Evolutionary conservation across 2,797 vertebrate genomes (phyloP).

Genomic region (Sorex maritimensis): DNA sequence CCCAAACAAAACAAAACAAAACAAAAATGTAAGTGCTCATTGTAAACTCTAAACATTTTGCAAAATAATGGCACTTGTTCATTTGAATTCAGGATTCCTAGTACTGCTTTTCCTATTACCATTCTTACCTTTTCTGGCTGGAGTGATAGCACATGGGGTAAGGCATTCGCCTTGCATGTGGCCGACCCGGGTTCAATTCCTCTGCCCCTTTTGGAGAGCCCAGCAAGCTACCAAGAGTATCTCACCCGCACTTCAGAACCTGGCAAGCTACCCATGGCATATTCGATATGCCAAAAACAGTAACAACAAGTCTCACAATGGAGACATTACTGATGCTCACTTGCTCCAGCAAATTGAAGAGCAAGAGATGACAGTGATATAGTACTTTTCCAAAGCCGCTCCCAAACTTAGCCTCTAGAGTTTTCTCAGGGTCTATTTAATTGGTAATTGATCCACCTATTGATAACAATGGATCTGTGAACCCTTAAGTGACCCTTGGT

Average conservation of each 20-base stretch:
- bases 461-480: slow-evolving; percentile 44
- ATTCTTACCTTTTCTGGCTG: neutral
- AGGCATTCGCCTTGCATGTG: too few species aligned
- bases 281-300: too few species aligned
- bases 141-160: too few species aligned
- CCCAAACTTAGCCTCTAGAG: neutral
- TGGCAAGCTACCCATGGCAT: too few species aligned
- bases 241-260: too few species aligned
- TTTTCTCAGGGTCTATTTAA: slow-evolving; percentile 5
- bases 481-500: slow-evolving; percentile 19
- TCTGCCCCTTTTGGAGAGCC: too few species aligned
- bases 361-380: too few species aligned
- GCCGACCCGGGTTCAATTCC: too few species aligned
- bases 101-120: neutral
- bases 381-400: neutral
- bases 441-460: neutral
- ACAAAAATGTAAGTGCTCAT: neutral
- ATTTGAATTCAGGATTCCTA: neutral
- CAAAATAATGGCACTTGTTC: neutral
- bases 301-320: too few species aligned
- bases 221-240: too few species aligned
- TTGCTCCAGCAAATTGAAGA: too few species aligned
- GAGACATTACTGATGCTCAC: too few species aligned
- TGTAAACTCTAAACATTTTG: neutral
- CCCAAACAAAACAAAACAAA: neutral